Evolutionary conservation across 2,888 invertebrate species (phyloP), one percentile per base, ranked within the genome.

Genomic region (Ametastegia equiseti): DNA sequence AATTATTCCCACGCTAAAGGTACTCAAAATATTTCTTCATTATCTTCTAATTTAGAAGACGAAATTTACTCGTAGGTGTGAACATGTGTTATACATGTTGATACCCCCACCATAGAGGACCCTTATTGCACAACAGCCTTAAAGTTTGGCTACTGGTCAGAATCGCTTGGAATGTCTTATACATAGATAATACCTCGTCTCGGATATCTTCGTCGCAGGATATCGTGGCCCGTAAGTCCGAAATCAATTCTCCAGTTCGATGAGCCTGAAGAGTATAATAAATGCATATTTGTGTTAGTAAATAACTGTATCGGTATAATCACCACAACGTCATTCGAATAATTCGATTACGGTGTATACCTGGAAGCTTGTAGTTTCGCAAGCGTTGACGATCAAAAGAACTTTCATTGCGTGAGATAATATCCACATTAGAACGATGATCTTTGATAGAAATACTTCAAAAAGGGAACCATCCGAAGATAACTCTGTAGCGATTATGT

Each of bases 161-260:
- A 30, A 11, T 63, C 27, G n/a, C 6, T 6, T 33, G 36, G n/a
- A 33, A 33, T 33, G 19, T n/a, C 11, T 30, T 27, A 63, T 33
- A 33, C 7, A n/a, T n/a, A n/a, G n/a, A n/a, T n/a, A n/a, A 23
- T 45, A 69, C 69, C 69, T 69, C 69, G 27, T 69, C 19, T 11
- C 39, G 69, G 42, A 42, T 45, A 3, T 19, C 45, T 19, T 39
- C 42, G 19, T 39, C 39, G 23, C 13, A 39, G 45, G 19, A 9
- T 63, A 33, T 15, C 30, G 63, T 27, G n/a, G 19, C 9, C 69
- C n/a, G 23, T 45, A 69, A 42, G 7, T 39, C 9, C 11, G 9
- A 19, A 13, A 69, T 42, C 69, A 42, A 45, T 69, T 11, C 45
- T n/a, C 42, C 69, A 45, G 69, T 45, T 23, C 42, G 39, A n/a